Evolutionary conservation across 2,797 vertebrate genomes (phyloP).

Genomic region (Hylomyscus alleni): DNA sequence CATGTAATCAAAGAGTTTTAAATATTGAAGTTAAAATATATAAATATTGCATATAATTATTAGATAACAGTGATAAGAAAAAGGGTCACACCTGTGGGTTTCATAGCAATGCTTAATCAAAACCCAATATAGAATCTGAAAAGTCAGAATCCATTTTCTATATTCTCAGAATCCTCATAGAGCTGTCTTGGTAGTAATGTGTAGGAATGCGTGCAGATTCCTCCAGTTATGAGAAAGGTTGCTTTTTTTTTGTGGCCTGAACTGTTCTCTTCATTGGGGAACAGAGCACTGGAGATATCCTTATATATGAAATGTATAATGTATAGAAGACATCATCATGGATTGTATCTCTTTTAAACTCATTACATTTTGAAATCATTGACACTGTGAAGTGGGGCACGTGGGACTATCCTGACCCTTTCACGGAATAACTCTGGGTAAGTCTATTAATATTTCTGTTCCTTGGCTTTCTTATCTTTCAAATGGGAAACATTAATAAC

Average conservation of each 20-base stretch:
- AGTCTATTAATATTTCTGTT: neutral
- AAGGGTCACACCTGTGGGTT: neutral
- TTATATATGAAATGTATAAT: neutral
- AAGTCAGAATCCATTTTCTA: neutral
- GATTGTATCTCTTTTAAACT: neutral
- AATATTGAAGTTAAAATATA: slow-evolving; percentile 2
- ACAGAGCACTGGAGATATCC: neutral
- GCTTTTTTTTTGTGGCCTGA: neutral
- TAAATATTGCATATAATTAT: neutral
- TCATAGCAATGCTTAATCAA: neutral
- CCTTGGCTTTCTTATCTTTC: slow-evolving; percentile 1
- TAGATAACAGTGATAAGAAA: neutral
- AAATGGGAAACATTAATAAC: slow-evolving; percentile 42
- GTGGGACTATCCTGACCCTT: neutral
- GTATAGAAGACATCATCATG: neutral
- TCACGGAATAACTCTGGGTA: neutral
- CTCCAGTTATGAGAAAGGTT: neutral
- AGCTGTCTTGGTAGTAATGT: neutral
- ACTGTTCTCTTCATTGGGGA: neutral
- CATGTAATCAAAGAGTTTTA: neutral
- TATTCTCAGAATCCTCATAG: neutral
- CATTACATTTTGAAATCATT: neutral
- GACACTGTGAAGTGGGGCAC: neutral
- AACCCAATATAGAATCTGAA: neutral
- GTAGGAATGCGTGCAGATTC: neutral